Conservation (phyloP, 2,113 vertebrate genomes). For the Ictalurus punctatus region DNA sequence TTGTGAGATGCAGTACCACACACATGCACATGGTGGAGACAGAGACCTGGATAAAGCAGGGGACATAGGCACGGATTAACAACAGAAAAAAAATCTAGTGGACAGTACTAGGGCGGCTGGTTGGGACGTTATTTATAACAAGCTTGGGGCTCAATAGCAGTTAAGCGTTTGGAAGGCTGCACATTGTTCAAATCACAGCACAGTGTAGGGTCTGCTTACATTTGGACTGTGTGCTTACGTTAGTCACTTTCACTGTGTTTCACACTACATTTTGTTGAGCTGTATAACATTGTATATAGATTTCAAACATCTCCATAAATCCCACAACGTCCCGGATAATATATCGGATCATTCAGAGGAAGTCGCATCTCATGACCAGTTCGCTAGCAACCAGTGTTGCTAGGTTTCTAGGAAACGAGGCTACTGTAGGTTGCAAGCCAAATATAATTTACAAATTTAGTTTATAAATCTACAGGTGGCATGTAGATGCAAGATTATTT, state of each 20-base stretch:
- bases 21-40: slow-evolving; percentile 33
- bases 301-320: not conserved
- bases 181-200: not conserved
- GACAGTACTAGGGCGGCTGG: not conserved
- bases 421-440: not conserved
- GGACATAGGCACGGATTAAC: not conserved
- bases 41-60: slow-evolving; percentile 19
- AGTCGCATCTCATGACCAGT: not conserved
- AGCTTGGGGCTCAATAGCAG: not conserved
- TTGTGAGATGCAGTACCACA: not conserved
- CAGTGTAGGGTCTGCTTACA: not conserved
- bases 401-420: not conserved
- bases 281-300: not conserved
- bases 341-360: not conserved
- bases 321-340: not conserved
- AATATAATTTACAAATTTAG: not conserved
- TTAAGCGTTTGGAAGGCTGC: not conserved
- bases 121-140: not conserved
- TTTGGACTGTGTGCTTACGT: not conserved
- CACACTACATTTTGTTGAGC: not conserved
- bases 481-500: not conserved
- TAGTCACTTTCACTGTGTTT: not conserved
- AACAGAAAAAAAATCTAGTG: not conserved
- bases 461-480: not conserved
- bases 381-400: not conserved